Evolutionary conservation across 2,113 vertebrate genomes (phyloP).

Genomic region (Sebastes fasciatus): DNA sequence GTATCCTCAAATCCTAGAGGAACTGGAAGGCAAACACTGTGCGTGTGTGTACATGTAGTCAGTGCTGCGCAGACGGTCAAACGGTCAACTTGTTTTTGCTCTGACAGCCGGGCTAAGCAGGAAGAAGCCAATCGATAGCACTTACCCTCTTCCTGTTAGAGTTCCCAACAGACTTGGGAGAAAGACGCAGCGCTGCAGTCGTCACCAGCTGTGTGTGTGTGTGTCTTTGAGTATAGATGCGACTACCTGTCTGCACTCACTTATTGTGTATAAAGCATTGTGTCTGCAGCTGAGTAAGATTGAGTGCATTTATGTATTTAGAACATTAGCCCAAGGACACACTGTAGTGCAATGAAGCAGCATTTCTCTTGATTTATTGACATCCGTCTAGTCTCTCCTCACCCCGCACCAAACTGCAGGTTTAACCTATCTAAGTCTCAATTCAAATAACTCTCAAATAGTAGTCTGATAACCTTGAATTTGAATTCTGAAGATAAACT

Average conservation of each 20-base stretch:
- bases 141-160: constrained; percentile 82
- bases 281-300: constrained; percentile 32
- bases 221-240: background rate
- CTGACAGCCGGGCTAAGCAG: constrained; percentile 69
- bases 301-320: constrained; percentile 41
- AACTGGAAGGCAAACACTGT: constrained; percentile 14
- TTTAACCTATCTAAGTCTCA: constrained; percentile 7
- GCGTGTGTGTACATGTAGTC: constrained; percentile 31
- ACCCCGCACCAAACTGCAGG: background rate
- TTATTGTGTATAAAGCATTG: constrained; percentile 41
- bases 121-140: constrained; percentile 82
- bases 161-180: constrained; percentile 64
- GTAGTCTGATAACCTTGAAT: constrained; percentile 22
- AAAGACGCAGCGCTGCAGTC: constrained; percentile 52
- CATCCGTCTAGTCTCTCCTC: constrained; percentile 12
- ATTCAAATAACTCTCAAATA: constrained; percentile 12
- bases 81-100: constrained; percentile 75
- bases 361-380: constrained; percentile 45
- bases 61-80: constrained; percentile 64
- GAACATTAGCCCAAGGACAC: constrained; percentile 37
- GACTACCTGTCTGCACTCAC: constrained; percentile 25
- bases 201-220: constrained; percentile 47
- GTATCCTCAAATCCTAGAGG: background rate
- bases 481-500: constrained; percentile 28
- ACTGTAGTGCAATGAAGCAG: background rate